phyloP scores from a whole-genome alignment of 92 coral and sea anemone species.

The Parazoanthus atlanticus region DNA sequence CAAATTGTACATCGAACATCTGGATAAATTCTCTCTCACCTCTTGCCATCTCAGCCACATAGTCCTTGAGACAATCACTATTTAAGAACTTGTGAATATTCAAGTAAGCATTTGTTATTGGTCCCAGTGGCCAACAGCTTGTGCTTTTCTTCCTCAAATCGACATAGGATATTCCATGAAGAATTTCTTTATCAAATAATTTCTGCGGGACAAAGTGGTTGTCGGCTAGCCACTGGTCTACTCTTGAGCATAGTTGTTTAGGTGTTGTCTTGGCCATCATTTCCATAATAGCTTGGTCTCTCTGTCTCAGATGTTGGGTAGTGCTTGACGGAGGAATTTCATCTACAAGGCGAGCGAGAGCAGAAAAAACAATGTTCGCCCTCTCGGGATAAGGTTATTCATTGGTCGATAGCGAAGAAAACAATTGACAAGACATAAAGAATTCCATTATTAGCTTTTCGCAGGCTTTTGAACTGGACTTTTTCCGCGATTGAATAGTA shows the following conservation, averaged over 20 bases:
- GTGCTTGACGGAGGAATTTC: background rate
- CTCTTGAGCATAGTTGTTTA: background rate
- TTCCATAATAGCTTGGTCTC: conserved; percentile 4
- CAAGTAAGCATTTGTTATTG: conserved; percentile 1
- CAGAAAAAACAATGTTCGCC: conserved; percentile 44
- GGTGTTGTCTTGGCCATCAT: conserved; percentile 37
- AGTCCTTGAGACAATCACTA: background rate
- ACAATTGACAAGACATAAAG: background rate
- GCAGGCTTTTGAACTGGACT: background rate
- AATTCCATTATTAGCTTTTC: background rate
- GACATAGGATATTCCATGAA: conserved; percentile 17
- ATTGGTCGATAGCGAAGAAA: background rate
- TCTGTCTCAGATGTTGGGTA: conserved; percentile 1
- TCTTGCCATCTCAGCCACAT: background rate
- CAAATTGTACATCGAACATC: background rate
- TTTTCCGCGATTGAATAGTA: conserved; percentile 8
- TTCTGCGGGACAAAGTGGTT: conserved; percentile 15
- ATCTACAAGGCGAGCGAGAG: conserved; percentile 42
- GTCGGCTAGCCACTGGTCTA: conserved; percentile 19
- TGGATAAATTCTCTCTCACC: conserved; percentile 5
- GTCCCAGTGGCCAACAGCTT: conserved; percentile 24
- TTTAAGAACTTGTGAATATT: conserved; percentile 17
- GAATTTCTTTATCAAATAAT: conserved; percentile 20
- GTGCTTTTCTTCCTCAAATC: conserved; percentile 22
- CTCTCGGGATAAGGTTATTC: conserved; percentile 33